Evolutionary conservation across 2,113 vertebrate genomes (phyloP).

Genomic region (Cinclus mexicanus): DNA sequence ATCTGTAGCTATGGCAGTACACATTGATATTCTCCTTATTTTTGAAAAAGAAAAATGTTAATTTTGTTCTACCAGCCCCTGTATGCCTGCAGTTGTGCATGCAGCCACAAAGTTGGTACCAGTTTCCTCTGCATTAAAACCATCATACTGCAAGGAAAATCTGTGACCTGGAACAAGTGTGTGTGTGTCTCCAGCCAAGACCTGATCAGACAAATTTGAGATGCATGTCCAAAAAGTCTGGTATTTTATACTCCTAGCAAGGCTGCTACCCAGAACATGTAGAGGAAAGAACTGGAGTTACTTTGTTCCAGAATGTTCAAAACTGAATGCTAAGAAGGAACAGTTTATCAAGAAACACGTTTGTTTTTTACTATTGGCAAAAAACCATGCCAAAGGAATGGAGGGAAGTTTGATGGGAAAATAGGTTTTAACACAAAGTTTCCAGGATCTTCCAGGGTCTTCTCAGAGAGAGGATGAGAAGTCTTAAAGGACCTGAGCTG

Average conservation of each 20-base stretch:
- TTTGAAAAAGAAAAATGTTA: fast-evolving
- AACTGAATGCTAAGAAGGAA: background rate
- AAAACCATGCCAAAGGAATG: background rate
- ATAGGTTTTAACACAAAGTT: background rate
- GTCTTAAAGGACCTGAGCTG: background rate
- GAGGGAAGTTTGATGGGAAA: background rate
- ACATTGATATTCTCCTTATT: background rate
- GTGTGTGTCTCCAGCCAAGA: background rate
- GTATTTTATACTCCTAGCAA: background rate
- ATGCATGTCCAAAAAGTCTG: background rate
- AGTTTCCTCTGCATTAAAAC: background rate
- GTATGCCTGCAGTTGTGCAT: fast-evolving
- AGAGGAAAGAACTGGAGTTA: background rate
- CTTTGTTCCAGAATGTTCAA: background rate
- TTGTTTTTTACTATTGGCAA: background rate
- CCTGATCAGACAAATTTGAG: background rate
- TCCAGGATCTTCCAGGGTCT: background rate
- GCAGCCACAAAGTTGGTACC: background rate
- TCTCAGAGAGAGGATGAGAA: background rate
- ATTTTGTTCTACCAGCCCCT: background rate
- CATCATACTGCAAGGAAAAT: background rate
- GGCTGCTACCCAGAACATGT: background rate
- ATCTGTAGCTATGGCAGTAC: background rate
- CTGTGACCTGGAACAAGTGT: background rate
- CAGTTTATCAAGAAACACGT: background rate